Base-by-base conservation (phyloP, 1,140 invertebrate species). In the Hylaeus anthracinus region DNA sequence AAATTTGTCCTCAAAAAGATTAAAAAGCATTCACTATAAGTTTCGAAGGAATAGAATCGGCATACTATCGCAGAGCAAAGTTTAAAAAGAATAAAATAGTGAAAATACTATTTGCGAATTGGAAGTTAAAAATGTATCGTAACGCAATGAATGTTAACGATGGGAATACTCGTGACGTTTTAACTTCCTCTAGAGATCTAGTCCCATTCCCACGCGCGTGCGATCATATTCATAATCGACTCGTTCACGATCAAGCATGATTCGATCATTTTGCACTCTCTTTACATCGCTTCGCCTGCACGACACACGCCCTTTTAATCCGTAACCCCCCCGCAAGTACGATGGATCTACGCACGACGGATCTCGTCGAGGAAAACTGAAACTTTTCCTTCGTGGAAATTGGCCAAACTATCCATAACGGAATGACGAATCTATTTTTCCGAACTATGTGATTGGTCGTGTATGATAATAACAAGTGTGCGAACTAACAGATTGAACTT, bases 191-290 rank as follows among this genome's bases (percentile, higher is more conserved):
- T 48, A 79, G 48, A 43, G n/a, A 1, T 0, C 12, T 26, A 12
- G 26, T 43, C 10, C 60, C 51, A n/a, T 63, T 53, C 67, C 43
- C 51, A 64, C 69, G 41, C 70, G 56, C 51, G 48, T 65, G 51
- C 48, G 74, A 74, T n/a, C 15, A 55, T 48, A 56, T 61, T 58
- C 55, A 67, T 73, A 67, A 65, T 77, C 60, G 56, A 26, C 48
- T 45, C 76, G 61, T 64, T 78, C 79, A 55, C 64, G 75, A 79
- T 80, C 77, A 72, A 73, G 85, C 85, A 87, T 87, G 85, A 87
- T 81, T 64, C 77, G 72, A 86, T 81, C 72, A 86, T 73, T 69
- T 79, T 80, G 76, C 84, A 86, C 84, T 55, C 12, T 70, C 73
- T 45, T 64, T 12, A 60, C 75, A 77, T 80, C 61, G 85, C 84